Evolutionary conservation across 1,140 invertebrate genomes (phyloP), one percentile per base, ranked within the genome.

Genomic region (Bradysia coprophila): DNA sequence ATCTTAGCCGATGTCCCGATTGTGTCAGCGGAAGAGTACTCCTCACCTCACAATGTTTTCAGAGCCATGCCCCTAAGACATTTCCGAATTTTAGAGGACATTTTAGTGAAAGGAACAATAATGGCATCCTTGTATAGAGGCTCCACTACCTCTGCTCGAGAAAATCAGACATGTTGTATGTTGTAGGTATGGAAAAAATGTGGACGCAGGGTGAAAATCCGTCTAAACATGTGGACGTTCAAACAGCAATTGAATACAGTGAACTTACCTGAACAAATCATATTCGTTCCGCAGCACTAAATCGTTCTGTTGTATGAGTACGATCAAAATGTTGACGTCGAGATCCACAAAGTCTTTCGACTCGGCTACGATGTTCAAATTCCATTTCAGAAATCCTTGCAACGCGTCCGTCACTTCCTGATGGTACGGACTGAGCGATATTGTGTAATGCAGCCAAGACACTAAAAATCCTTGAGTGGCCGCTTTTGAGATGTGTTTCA

Each of bases 201-300:
- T n/a, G n/a, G n/a, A n/a, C n/a, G n/a, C n/a, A n/a, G n/a, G n/a
- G n/a, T n/a, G n/a, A n/a, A n/a, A n/a, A n/a, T n/a, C n/a, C n/a
- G n/a, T n/a, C n/a, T n/a, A n/a, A n/a, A n/a, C n/a, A n/a, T n/a
- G n/a, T n/a, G n/a, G n/a, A n/a, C n/a, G n/a, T n/a, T n/a, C n/a
- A n/a, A n/a, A n/a, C 18, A 32, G 9, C 10, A 41, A 41, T 20
- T 10, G n/a, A 4, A 13, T 41, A 9, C 18, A 36, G 9, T 24
- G n/a, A 4, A 43, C 21, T 63, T 43, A 75, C 68, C 69, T 65
- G 51, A 82, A 93, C 1, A 94, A 63, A 20, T 75, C 73, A 65
- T 85, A 81, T 68, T 95, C 91, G 61, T 91, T 87, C 52, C 79
- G 73, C 38, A 95, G 71, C n/a, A 94, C 86, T 2, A 95, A 60